A percentile compares a stretch with the other conserved stretches of the same genome.
These are phyloP conservation scores for Ommatoiulus sabulosus DNA, from an alignment of 2,888 invertebrate species.

Conservation along the genomic window DNA sequence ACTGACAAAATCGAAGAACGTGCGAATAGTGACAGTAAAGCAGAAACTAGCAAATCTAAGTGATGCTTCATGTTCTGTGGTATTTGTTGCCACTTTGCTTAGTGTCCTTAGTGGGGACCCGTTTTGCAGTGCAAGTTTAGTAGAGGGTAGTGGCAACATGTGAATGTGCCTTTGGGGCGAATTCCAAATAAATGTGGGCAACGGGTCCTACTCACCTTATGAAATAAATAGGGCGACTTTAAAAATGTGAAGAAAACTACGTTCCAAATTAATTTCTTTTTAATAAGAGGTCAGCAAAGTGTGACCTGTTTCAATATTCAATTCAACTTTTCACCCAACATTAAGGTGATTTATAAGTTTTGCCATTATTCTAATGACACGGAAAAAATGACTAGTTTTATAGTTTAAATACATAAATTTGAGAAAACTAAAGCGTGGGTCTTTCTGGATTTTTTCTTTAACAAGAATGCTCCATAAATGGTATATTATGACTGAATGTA, in stretches of 20 bases:
- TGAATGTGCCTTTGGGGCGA: not conserved
- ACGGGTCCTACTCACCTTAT: not conserved
- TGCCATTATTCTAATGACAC: too few relatives aligned
- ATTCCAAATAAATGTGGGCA: not conserved
- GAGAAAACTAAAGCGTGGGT: constrained; percentile 25
- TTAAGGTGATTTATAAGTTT: too few relatives aligned
- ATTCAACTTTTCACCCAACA: not conserved
- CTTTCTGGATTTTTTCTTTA: not conserved
- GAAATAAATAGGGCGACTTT: not conserved
- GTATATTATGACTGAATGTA: not conserved
- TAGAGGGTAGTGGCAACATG: not conserved
- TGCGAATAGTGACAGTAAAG: constrained; percentile 18
- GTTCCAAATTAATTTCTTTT: too few relatives aligned
- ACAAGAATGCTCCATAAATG: not conserved
- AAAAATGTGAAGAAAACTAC: not conserved
- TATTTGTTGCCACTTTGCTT: not conserved
- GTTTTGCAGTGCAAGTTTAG: constrained; percentile 10
- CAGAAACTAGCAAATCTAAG: not conserved
- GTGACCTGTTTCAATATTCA: not conserved
- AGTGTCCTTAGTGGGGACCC: not conserved
- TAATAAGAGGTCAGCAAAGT: too few relatives aligned
- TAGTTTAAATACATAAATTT: not conserved
- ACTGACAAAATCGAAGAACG: not conserved
- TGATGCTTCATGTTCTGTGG: not conserved
- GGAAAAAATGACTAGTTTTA: not conserved